Evolutionary conservation across 2,113 vertebrate genomes (phyloP), one percentile per base, ranked within the genome.

Genomic region (Bucco capensis): DNA sequence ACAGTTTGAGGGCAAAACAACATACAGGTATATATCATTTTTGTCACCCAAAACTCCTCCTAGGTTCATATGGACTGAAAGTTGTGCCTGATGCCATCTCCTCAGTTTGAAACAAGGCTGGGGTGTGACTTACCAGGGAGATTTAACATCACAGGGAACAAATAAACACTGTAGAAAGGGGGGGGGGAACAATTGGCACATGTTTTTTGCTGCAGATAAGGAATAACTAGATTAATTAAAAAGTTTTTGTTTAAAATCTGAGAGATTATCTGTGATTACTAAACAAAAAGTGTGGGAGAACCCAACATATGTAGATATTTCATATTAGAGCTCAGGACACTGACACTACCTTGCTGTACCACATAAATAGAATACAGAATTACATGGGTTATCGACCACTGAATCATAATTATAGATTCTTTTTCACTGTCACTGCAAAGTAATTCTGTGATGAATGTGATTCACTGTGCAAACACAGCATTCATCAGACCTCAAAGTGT

Each of bases 331-430:
- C 22, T 84, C 70, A 56, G 49, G 23, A 38, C 40, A 25, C 44
- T 33, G 37, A 67, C 62, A 53, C 50, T 66, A 12, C 25, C 2
- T 53, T 51, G 28, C 50, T 70, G 42, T 21, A 62, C n/a, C 79
- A 42, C 61, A 56, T 35, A 75, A 77, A 76, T 2, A 79, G 22
- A 81, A 33, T 24, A 22, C 11, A 47, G 51, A 66, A 30, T 51
- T 51, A 22, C 1, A 2, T 51, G 73, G 69, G 49, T 73, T 92
- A 76, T 38, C 71, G 54, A 79, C 74, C 50, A 2, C 23, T 42
- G 71, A 83, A 76, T 91, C 81, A 72, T 61, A 94, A 89, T 92
- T 84, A 66, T 4, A 92, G 70, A 75, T 75, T 86, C 42, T 66
- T 40, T 72, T 81, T 82, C 47, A 65, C 37, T 33, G 19, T 31